Base-by-base conservation (phyloP, 2,113 vertebrate genomes). In the Campylomormyrus tamandua region DNA sequence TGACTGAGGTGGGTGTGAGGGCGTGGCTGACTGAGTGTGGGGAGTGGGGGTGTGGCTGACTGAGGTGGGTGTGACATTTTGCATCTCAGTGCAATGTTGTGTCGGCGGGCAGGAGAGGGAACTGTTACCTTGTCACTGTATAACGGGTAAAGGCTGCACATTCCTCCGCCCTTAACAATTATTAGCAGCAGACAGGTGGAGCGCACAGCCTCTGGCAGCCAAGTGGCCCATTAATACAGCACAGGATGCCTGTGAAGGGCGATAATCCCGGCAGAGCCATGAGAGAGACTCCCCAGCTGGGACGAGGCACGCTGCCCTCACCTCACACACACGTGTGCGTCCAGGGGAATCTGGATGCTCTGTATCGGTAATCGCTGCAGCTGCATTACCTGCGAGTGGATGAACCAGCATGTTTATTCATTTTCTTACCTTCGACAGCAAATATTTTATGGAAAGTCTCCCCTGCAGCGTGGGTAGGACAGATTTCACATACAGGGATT, bases 51-150 rank as follows among this genome's bases (percentile, higher is more conserved):
- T 13, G 56, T 35, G 70, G 13, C 13, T 77, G 31, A 77, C 11
- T 17, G 8, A 27, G 58, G 70, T 17, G 15, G 70, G 31, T 8
- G 70, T 17, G 31, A 35, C 31, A 45, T 42, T 19, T 35, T 42
- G 11, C 80, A 74, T 74, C 27, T 19, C 27, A 77, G 31, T 19
- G n/a, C 24, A 70, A 19, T 77, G 70, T 77, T 83, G 80, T 83
- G 21, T 83, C 42, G 2, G 80, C 7, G 10, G 80, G 21, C 80
- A 46, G 70, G 21, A 84, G 8, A 49, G 83, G 42, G 45, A 88
- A 27, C 24, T 88, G 56, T 88, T 89, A 46, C 58, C 88, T 89
- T 89, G 46, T 80, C 88, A 39, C 88, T 52, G 27, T 89, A 48
- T 77, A 13, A 89, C 35, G 66, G 88, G n/a, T 5, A 15, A 53